Evolutionary conservation across 1,140 invertebrate species (phyloP).

Genomic region (Lepidurus packardi): DNA sequence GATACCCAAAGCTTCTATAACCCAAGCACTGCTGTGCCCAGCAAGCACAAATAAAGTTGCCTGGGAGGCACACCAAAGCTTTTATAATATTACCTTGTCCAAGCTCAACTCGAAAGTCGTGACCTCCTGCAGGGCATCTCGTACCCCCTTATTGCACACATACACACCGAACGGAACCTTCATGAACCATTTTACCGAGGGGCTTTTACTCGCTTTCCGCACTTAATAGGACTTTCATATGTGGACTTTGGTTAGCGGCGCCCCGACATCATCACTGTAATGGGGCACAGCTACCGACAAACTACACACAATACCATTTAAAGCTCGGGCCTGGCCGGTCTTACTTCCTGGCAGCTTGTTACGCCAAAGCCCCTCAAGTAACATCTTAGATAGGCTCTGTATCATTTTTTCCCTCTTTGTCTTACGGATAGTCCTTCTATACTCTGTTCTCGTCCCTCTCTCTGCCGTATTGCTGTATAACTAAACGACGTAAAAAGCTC

Average conservation of each 20-base stretch:
- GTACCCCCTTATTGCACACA: slow-evolving; percentile 5
- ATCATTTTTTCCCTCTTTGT: too few relatives aligned
- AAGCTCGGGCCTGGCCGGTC: neutral
- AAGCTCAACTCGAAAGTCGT: neutral
- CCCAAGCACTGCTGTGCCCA: too few relatives aligned
- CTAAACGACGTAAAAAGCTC: too few relatives aligned
- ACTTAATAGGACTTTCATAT: slow-evolving; percentile 9
- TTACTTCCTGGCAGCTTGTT: too few relatives aligned
- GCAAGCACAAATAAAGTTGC: too few relatives aligned
- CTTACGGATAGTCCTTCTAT: too few relatives aligned
- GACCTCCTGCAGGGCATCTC: neutral
- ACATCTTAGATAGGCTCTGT: too few relatives aligned
- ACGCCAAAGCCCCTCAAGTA: too few relatives aligned
- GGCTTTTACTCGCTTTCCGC: neutral
- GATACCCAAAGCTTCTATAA: too few relatives aligned
- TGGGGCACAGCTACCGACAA: slow-evolving; percentile 1
- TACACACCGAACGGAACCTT: neutral
- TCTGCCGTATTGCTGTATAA: too few relatives aligned
- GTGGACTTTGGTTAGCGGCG: neutral
- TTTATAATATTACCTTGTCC: neutral
- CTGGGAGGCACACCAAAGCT: neutral
- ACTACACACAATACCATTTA: neutral
- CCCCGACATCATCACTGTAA: neutral
- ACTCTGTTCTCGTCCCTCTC: too few relatives aligned
- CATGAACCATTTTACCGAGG: neutral